phyloP scores from a whole-genome alignment of 2,888 invertebrate genomes.

The Morinoia aosen region DNA sequence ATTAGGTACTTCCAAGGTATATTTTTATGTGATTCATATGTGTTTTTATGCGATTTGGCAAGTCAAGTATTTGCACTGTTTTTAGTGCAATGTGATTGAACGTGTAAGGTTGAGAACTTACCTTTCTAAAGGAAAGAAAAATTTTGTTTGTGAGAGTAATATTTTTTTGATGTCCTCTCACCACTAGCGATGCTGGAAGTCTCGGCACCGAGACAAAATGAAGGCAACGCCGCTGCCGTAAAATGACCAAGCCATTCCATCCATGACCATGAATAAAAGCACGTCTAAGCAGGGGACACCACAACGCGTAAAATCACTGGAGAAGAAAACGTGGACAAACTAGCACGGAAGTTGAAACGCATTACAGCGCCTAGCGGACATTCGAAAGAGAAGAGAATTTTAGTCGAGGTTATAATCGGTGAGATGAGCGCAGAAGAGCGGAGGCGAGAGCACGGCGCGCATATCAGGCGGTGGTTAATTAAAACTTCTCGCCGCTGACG shows the following conservation, averaged over 20 bases:
- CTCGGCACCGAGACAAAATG: neutral
- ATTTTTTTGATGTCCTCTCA: neutral
- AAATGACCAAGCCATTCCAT: neutral
- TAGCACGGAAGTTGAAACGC: neutral
- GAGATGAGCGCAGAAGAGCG: slow-evolving; percentile 15
- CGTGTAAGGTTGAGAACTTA: neutral
- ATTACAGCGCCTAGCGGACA: neutral
- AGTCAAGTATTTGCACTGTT: too few species aligned
- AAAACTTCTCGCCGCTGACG: slow-evolving; percentile 45
- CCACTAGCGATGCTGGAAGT: neutral
- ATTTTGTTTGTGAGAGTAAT: neutral
- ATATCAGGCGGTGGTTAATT: slow-evolving; percentile 37
- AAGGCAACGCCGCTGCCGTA: neutral
- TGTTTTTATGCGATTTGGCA: too few species aligned
- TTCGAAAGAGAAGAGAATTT: neutral
- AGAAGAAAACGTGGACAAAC: neutral
- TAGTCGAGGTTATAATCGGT: neutral
- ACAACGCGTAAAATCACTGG: neutral
- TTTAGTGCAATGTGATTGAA: neutral
- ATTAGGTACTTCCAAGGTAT: too few species aligned
- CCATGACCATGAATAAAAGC: neutral
- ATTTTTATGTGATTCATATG: too few species aligned
- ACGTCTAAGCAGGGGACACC: neutral
- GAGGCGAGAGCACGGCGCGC: slow-evolving; percentile 1
- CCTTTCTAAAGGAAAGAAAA: neutral